Evolutionary conservation across 2,113 vertebrate genomes (phyloP).

Genomic region (Cryptomyrus ogoouensis): DNA sequence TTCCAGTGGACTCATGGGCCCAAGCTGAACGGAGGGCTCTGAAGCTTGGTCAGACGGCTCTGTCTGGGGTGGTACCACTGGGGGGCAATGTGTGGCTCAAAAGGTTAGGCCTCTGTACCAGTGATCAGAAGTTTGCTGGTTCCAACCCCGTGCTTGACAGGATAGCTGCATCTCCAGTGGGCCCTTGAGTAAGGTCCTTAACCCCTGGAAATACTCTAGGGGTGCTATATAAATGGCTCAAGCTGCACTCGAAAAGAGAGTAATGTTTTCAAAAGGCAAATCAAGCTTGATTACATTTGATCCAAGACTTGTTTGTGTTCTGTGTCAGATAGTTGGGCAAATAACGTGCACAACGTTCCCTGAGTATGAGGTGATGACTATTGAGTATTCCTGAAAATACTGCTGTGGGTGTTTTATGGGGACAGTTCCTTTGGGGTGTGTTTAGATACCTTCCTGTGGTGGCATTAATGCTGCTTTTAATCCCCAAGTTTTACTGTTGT

Average conservation of each 20-base stretch:
- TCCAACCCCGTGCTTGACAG: background rate
- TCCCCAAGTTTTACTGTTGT: background rate
- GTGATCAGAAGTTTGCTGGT: background rate
- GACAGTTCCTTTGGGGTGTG: background rate
- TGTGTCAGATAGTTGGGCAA: background rate
- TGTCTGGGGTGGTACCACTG: background rate
- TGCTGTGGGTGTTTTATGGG: background rate
- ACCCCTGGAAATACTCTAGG: background rate
- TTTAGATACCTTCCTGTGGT: background rate
- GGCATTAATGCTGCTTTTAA: background rate
- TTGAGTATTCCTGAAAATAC: background rate
- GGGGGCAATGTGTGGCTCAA: background rate
- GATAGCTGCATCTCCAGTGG: background rate
- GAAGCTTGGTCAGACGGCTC: background rate
- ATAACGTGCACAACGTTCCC: background rate
- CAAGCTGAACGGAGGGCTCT: background rate
- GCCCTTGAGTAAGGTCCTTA: background rate
- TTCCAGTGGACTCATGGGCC: background rate
- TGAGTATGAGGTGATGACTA: background rate
- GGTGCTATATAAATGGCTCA: background rate
- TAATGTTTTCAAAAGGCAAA: background rate
- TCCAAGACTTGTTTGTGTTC: background rate
- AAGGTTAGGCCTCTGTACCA: background rate
- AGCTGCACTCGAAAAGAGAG: background rate
- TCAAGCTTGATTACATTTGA: background rate